Base-by-base conservation (phyloP, 1,140 invertebrate species). In the Drosophila sucinea region DNA sequence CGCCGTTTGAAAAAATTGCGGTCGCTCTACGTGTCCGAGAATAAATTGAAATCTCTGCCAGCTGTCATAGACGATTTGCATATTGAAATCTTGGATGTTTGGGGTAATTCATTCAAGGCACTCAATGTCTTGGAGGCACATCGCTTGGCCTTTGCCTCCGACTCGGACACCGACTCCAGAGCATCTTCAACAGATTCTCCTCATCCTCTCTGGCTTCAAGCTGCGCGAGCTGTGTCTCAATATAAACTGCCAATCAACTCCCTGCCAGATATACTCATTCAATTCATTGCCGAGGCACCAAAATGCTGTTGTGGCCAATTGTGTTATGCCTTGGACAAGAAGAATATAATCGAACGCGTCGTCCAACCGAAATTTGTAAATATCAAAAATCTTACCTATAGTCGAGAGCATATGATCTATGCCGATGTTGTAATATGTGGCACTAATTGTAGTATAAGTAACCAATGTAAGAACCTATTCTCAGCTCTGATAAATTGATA, bases 1-100 rank as follows among this genome's bases (percentile, higher is more conserved):
- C 94, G 93, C 72, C 94, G 95, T 68, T 77, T 96, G 54, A 90
- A 93, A 68, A 92, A 91, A 33, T 91, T 96, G 66, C 91, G 94
- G 7, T 75, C 77, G 32, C 51, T 92, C n/a, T 64, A 90, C 32
- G 61, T 92, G 33, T 93, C 94, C 3, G 92, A 92, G 40, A 95
- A 95, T 81, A 70, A 93, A 58, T 89, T 96, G 38, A 75, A 82
- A 63, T 91, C 86, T 11, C 82, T 95, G 44, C 94, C 94, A 11
- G 65, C 81, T 11, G 69, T 76, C 23, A 78, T 92, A 29, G 81
- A 90, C 41, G 76, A 87, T n/a, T 65, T 90, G 4, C 75, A 67
- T 17, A 67, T 92, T 1, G 82, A 91, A 38, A 54, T 76, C 25
- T 60, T 92, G 11, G 91, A 92, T 66, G 79, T 92, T 29, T 92